These are phyloP conservation scores for Lemur catta DNA, from an alignment of 2,797 vertebrate genomes.

Conservation along the genomic window DNA sequence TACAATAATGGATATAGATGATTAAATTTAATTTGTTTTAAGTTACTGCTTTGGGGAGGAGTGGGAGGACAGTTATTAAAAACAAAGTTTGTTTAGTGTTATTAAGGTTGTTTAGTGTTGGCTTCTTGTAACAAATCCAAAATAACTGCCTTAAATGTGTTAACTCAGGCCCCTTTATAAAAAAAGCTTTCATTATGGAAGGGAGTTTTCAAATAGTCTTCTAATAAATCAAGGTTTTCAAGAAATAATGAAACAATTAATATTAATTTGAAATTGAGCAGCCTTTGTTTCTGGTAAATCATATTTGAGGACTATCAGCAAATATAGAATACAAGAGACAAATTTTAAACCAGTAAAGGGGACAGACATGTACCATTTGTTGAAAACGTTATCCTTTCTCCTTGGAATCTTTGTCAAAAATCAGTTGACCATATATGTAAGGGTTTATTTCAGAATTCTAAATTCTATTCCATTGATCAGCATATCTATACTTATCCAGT, in stretches of 20 bases:
- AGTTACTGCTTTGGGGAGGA: neutral
- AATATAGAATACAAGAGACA: neutral
- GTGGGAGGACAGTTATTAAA: neutral
- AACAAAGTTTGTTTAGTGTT: neutral
- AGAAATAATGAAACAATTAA: neutral
- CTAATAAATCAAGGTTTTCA: neutral
- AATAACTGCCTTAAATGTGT: neutral
- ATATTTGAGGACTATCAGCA: neutral
- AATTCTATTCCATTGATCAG: neutral
- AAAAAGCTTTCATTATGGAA: neutral
- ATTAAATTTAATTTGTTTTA: neutral
- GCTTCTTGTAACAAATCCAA: neutral
- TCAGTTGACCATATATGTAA: neutral
- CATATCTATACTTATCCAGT: neutral
- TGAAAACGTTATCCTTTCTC: neutral
- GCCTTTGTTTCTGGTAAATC: neutral
- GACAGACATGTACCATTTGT: neutral
- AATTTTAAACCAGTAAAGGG: neutral
- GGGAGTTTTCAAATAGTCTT: neutral
- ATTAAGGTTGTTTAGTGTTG: neutral
- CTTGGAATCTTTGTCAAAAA: neutral
- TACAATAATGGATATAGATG: neutral
- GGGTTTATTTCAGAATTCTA: neutral
- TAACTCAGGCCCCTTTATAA: neutral
- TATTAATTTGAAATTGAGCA: neutral